phyloP scores from a whole-genome alignment of 2,888 invertebrate genomes.

The Ochropacha duplaris region DNA sequence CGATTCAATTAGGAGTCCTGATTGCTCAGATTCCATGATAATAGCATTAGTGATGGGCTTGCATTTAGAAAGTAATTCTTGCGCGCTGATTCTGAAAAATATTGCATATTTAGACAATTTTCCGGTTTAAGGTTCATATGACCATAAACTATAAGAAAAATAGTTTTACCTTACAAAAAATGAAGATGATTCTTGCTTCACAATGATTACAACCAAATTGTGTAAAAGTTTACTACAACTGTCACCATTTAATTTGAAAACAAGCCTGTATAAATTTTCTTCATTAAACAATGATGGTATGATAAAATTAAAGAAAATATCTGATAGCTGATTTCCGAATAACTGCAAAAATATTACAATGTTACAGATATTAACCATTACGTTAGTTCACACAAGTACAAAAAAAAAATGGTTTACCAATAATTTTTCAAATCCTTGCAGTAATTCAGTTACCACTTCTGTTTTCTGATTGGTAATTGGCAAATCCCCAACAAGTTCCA shows the following conservation, averaged over 20 bases:
- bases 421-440: conserved; percentile 30
- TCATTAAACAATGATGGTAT: conserved; percentile 1
- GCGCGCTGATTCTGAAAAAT: conserved; percentile 40
- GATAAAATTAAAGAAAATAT: conserved; percentile 5
- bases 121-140: not conserved
- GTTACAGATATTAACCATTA: not conserved
- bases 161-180: not conserved
- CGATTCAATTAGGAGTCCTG: conserved; percentile 21
- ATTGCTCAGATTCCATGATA: conserved; percentile 25
- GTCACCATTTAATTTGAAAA: not conserved
- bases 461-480: conserved; percentile 26
- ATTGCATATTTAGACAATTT: not conserved
- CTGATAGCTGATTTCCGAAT: not conserved
- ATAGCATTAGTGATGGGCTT: conserved; percentile 39
- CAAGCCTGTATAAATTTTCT: not conserved
- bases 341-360: not conserved
- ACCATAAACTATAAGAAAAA: not conserved
- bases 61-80: conserved; percentile 34
- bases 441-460: conserved; percentile 25
- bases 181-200: not conserved
- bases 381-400: not conserved
- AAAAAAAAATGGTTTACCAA: not conserved
- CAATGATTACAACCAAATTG: not conserved
- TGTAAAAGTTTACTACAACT: not conserved
- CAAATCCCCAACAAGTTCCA: conserved; percentile 50